A percentile compares a stretch with the other conserved stretches of the same genome.
Evolutionary conservation across 2,888 invertebrate genomes (phyloP).

Genomic region (Celastrina argiolus): DNA sequence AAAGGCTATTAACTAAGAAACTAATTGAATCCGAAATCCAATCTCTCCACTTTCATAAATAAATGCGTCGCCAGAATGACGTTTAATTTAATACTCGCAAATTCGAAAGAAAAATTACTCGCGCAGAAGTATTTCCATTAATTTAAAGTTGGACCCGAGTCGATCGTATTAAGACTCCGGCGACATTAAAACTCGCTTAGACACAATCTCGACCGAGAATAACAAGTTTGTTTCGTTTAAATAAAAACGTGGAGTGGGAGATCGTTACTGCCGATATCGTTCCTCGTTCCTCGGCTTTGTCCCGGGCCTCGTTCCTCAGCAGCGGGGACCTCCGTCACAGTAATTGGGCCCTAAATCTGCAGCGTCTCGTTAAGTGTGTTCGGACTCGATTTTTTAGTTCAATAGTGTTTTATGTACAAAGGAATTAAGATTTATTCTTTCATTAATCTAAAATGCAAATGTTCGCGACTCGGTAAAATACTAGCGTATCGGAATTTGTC

Average conservation of each 20-base stretch:
- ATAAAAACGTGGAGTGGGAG: constrained; percentile 40
- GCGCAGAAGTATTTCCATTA: constrained; percentile 9
- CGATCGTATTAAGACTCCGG: constrained; percentile 9
- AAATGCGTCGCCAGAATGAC: neutral
- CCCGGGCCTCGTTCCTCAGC: constrained; percentile 29
- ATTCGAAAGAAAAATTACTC: constrained; percentile 11
- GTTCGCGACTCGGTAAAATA: neutral
- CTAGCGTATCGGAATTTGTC: neutral
- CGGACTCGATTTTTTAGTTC: constrained; percentile 24
- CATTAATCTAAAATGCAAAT: constrained; percentile 10
- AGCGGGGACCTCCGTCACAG: constrained; percentile 36
- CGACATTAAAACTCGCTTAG: constrained; percentile 17
- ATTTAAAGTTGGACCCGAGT: constrained; percentile 19
- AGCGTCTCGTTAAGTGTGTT: constrained; percentile 31
- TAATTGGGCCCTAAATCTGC: constrained; percentile 39
- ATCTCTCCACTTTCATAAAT: neutral
- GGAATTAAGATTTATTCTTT: constrained; percentile 18
- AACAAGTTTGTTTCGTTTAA: constrained; percentile 35
- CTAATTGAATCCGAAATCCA: neutral
- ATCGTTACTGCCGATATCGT: constrained; percentile 47
- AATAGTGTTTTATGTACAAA: constrained; percentile 15
- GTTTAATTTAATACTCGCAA: constrained; percentile 1
- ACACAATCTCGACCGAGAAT: constrained; percentile 26
- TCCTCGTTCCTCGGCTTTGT: constrained; percentile 33
- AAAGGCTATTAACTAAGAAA: neutral